Percentiles rank a stretch among this genome's conserved stretches.
These are phyloP conservation scores for Sesia bembeciformis DNA, from an alignment of 2,888 invertebrate species.

Conservation along the genomic window DNA sequence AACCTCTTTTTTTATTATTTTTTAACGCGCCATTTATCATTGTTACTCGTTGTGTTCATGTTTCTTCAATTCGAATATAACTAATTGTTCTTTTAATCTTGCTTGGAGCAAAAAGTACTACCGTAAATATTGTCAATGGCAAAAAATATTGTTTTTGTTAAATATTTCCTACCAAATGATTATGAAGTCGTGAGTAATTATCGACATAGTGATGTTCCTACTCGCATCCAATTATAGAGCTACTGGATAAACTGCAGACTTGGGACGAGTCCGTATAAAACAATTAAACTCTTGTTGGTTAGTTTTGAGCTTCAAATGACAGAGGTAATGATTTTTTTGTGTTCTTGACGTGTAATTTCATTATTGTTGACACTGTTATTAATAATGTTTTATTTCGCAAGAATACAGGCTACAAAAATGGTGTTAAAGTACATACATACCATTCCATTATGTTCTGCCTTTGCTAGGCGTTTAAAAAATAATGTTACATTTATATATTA, in stretches of 20 bases:
- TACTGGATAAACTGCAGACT: neutral
- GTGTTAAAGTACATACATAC: too few relatives aligned
- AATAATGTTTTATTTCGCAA: too few relatives aligned
- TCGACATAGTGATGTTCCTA: conserved; percentile 6
- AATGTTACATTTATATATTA: too few relatives aligned
- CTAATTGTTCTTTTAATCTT: neutral
- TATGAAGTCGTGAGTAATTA: conserved; percentile 8
- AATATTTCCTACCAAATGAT: conserved; percentile 10
- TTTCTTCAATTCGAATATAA: neutral
- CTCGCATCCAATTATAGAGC: neutral
- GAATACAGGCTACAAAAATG: too few relatives aligned
- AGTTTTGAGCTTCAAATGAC: too few relatives aligned
- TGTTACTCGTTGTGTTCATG: neutral
- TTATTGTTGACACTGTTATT: too few relatives aligned
- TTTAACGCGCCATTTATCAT: neutral
- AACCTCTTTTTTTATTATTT: neutral
- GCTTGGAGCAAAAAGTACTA: neutral
- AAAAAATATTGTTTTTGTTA: conserved; percentile 2
- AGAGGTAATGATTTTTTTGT: too few relatives aligned
- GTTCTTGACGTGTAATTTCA: too few relatives aligned
- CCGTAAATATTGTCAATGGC: neutral
- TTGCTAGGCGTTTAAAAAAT: too few relatives aligned
- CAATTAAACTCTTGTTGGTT: too few relatives aligned
- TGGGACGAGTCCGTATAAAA: neutral
- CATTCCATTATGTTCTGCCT: too few relatives aligned